Conservation (phyloP, 1,140 invertebrate species). For the Neodiprion pinetum region DNA sequence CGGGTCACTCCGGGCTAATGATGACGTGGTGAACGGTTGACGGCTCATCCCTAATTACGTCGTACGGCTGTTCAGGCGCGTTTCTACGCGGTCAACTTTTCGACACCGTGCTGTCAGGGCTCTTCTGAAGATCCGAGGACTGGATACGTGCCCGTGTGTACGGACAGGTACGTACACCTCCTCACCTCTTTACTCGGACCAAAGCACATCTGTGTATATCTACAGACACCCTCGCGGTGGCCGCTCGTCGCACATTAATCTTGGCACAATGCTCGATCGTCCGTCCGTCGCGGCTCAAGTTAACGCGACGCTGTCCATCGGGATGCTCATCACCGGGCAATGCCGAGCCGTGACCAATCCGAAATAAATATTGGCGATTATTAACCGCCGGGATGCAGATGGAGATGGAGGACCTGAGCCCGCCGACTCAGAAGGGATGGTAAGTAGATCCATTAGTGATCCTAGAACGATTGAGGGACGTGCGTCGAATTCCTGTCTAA, state of each 20-base stretch:
- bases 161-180: not conserved
- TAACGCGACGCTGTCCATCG: conserved; percentile 1
- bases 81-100: not conserved
- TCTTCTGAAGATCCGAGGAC: not conserved
- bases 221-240: conserved; percentile 37
- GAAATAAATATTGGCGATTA: conserved; percentile 63
- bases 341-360: conserved; percentile 57
- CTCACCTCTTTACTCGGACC: conserved; percentile 23
- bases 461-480: conserved; percentile 22
- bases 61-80: not conserved
- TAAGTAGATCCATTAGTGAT: conserved; percentile 62
- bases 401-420: conserved; percentile 33
- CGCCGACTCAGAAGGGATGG: conserved; percentile 43
- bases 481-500: not conserved
- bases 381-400: conserved; percentile 42
- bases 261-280: conserved; percentile 44
- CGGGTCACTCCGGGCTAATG: conserved; percentile 5
- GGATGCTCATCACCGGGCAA: conserved; percentile 42
- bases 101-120: not conserved
- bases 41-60: conserved; percentile 2
- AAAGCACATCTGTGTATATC: conserved; percentile 34
- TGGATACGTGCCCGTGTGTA: not conserved
- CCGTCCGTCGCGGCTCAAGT: not conserved
- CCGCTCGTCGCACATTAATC: conserved; percentile 52
- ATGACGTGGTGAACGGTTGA: conserved; percentile 6